A percentile compares a stretch with the other conserved stretches of the same genome.
Conservation (phyloP, 2,888 invertebrate genomes). For the Agrotis ipsilon region DNA sequence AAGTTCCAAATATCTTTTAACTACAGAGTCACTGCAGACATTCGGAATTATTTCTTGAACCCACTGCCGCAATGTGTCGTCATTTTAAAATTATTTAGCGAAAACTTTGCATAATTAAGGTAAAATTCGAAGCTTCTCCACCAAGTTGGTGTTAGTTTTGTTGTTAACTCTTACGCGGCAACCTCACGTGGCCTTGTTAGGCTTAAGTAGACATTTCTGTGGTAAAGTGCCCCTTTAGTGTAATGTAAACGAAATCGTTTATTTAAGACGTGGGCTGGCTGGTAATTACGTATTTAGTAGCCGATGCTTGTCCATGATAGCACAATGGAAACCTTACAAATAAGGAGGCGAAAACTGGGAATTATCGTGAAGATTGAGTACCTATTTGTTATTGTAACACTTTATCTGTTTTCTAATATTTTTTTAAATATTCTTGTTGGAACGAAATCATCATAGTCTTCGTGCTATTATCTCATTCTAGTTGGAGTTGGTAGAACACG, state of each 20-base stretch:
- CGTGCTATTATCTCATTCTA: too few relatives aligned
- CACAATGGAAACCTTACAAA: constrained; percentile 23
- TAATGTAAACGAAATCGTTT: constrained; percentile 52
- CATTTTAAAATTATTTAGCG: constrained; percentile 68
- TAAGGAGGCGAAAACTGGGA: constrained; percentile 2
- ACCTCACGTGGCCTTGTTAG: constrained; percentile 50
- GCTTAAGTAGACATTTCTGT: constrained; percentile 52
- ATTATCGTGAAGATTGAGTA: background rate
- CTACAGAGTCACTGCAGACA: constrained; percentile 52
- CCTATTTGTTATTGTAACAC: background rate
- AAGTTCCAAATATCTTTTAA: constrained; percentile 37
- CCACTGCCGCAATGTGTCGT: constrained; percentile 56
- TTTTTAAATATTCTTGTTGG: too few relatives aligned
- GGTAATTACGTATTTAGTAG: constrained; percentile 49
- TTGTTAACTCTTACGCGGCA: constrained; percentile 45
- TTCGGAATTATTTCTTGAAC: constrained; percentile 57
- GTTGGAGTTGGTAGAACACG: too few relatives aligned
- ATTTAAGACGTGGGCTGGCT: constrained; percentile 56
- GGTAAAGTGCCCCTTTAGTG: constrained; percentile 46
- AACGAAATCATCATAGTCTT: too few relatives aligned
- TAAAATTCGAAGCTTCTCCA: constrained; percentile 62
- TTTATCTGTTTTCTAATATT: background rate
- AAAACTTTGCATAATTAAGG: constrained; percentile 71
- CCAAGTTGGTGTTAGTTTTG: constrained; percentile 44
- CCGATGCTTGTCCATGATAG: constrained; percentile 36